phyloP scores from a whole-genome alignment of 2,888 invertebrate species.

The Acrobasis repandana region DNA sequence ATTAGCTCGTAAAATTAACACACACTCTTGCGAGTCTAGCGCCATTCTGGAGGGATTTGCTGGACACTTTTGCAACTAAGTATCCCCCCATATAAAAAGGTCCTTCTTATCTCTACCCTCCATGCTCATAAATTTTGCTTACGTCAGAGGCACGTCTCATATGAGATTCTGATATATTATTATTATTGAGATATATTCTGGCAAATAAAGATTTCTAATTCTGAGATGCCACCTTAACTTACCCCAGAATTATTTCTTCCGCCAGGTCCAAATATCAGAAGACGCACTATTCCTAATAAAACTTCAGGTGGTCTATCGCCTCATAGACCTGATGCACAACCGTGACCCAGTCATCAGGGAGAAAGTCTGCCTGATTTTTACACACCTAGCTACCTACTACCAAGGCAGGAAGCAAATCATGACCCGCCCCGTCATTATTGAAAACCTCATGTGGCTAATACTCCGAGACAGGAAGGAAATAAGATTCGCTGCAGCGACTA shows the following conservation, averaged over 20 bases:
- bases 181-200: too few species aligned
- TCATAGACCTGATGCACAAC: constrained; percentile 61
- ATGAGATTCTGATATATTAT: background rate
- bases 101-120: too few species aligned
- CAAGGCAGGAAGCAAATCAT: constrained; percentile 61
- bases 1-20: too few species aligned
- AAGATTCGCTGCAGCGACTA: constrained; percentile 64
- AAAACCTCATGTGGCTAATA: constrained; percentile 56
- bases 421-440: constrained; percentile 50
- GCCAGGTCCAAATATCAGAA: constrained; percentile 69
- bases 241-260: background rate
- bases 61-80: too few species aligned
- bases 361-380: constrained; percentile 62
- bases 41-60: too few species aligned
- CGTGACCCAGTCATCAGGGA: constrained; percentile 63
- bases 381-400: constrained; percentile 53
- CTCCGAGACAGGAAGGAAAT: constrained; percentile 67
- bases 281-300: constrained; percentile 62
- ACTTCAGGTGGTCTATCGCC: constrained; percentile 59
- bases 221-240: background rate
- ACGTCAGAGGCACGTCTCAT: too few species aligned
- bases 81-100: too few species aligned
- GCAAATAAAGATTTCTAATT: too few species aligned
- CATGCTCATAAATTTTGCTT: too few species aligned
- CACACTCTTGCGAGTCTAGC: too few species aligned